Evolutionary conservation across 2,888 invertebrate genomes (phyloP).

Genomic region (Eupithecia centaureata): DNA sequence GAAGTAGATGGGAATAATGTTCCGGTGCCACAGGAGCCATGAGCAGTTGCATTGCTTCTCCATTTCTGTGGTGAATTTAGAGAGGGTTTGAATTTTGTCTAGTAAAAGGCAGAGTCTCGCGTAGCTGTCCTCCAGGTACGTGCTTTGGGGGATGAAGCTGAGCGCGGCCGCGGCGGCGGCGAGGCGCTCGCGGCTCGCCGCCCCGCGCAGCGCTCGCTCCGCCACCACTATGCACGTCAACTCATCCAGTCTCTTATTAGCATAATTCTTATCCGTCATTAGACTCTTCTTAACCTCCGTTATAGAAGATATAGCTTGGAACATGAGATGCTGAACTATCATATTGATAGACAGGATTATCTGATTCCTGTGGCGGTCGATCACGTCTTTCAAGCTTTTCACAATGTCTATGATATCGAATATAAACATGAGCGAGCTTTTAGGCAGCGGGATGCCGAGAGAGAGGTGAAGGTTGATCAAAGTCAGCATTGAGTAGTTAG

Average conservation of each 20-base stretch:
- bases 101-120: conserved; percentile 85
- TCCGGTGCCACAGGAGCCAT: conserved; percentile 92
- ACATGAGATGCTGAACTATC: conserved; percentile 91
- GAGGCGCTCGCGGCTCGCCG: conserved; percentile 86
- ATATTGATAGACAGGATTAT: conserved; percentile 90
- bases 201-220: conserved; percentile 86
- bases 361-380: conserved; percentile 87
- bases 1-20: conserved; percentile 90
- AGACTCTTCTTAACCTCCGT: conserved; percentile 87
- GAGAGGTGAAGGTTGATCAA: conserved; percentile 88
- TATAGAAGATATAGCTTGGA: conserved; percentile 88
- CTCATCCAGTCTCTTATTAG: conserved; percentile 87
- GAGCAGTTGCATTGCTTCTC: conserved; percentile 88
- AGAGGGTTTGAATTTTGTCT: conserved; percentile 86
- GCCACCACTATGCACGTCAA: conserved; percentile 90
- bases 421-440: conserved; percentile 88
- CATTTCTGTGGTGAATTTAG: conserved; percentile 84
- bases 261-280: conserved; percentile 86
- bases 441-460: conserved; percentile 90
- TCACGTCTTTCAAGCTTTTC: conserved; percentile 89
- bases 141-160: conserved; percentile 86
- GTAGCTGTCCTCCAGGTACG: conserved; percentile 86
- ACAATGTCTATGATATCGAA: conserved; percentile 93
- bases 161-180: conserved; percentile 87
- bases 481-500: conserved; percentile 80